Evolutionary conservation across 2,113 vertebrate genomes (phyloP), one percentile per base, ranked within the genome.

Genomic region (Poeciliopsis turrubarensis): DNA sequence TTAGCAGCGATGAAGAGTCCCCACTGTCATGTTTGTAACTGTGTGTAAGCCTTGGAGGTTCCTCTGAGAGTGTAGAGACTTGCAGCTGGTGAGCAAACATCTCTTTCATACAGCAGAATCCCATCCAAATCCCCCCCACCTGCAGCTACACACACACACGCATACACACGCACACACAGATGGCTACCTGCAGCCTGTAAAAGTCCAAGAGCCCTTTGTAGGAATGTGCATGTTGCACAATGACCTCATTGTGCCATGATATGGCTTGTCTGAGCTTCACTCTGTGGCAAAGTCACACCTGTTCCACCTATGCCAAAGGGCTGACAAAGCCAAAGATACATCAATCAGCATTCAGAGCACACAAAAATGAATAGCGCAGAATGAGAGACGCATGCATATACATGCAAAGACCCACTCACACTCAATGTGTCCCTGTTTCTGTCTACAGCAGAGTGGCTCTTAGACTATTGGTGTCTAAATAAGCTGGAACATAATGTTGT

Each of bases 271-370:
- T 78, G 87, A 94, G 92, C 93, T 87, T 84, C 83, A 90, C 86
- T 94, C 91, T 94, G 95, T 94, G 94, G 94, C 94, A 94, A 89
- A 95, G 61, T 87, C 93, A 95, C 95, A 96, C 95, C 95, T 97
- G 95, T 94, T 96, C 92, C 93, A 93, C 91, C 91, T 93, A 91
- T 93, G 92, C 93, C 94, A 94, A 93, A 94, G 95, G 93, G 85
- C 92, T 89, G 91, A 92, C 93, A 93, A 92, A 95, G 92, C 91
- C 93, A 89, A 87, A 92, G 83, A 51, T 89, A 91, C 92, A 94
- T 95, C 94, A 95, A 89, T 96, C 95, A 95, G 90, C 87, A 84
- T 89, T 89, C 89, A 85, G 60, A 88, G 69, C 90, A 89, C 80
- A 70, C n/a, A 82, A 30, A 69, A 11, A 80, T 44, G 37, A 67